A percentile compares a stretch with the other conserved stretches of the same genome.
Conservation (phyloP, 1,140 invertebrate species). For the Vanessa tameamea region DNA sequence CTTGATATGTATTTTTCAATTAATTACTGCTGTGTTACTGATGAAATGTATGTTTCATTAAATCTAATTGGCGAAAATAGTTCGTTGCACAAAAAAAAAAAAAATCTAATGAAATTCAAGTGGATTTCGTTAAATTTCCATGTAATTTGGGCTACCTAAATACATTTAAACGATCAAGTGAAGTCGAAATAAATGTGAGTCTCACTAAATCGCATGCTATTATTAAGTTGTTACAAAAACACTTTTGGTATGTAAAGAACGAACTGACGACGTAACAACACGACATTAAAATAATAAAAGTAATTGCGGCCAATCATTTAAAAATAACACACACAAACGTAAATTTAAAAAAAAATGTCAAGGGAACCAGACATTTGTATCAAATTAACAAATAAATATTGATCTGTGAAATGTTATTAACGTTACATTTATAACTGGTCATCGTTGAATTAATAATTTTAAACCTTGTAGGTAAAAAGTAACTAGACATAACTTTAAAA, state of each 20-base stretch:
- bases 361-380: constrained; percentile 26
- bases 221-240: constrained; percentile 47
- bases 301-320: constrained; percentile 16
- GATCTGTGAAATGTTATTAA: neutral
- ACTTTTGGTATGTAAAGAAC: constrained; percentile 56
- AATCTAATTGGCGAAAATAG: neutral
- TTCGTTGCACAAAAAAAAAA: neutral
- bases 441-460: no score
- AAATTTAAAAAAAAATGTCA: neutral
- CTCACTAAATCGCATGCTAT: constrained; percentile 46
- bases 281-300: constrained; percentile 15
- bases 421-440: neutral
- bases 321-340: neutral
- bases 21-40: neutral
- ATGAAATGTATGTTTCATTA: neutral
- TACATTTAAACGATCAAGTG: neutral
- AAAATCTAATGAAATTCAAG: neutral
- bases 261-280: constrained; percentile 53
- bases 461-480: no score
- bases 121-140: neutral
- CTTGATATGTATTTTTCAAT: neutral
- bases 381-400: constrained; percentile 13
- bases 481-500: no score
- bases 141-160: neutral
- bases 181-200: constrained; percentile 54